These are phyloP conservation scores for Aphidius gifuensis DNA, from an alignment of 1,140 invertebrate genomes.

Conservation along the genomic window DNA sequence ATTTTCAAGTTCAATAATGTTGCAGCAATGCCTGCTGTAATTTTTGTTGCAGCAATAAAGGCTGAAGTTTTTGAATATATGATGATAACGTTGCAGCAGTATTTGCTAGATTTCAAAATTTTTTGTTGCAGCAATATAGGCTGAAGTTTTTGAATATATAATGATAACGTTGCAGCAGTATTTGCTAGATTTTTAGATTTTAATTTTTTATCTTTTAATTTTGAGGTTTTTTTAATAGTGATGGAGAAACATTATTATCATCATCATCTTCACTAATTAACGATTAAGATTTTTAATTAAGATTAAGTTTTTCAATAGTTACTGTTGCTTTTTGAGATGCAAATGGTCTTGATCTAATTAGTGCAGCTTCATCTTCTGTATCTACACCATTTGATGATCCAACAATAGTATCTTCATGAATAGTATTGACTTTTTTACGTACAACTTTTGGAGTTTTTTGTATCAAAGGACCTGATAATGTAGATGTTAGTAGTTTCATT, in stretches of 20 bases:
- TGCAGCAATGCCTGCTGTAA: no score
- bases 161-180: background rate
- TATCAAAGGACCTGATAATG: conserved; percentile 34
- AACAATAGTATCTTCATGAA: conserved; percentile 40
- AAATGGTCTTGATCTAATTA: conserved; percentile 27
- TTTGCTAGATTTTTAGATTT: no score
- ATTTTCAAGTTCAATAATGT: no score
- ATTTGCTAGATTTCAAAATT: no score
- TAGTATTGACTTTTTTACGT: conserved; percentile 42
- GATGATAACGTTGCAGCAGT: no score
- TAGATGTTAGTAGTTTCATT: conserved; percentile 29
- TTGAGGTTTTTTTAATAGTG: background rate
- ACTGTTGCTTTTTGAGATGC: conserved; percentile 39
- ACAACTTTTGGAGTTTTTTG: conserved; percentile 44
- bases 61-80: no score
- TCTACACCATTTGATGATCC: conserved; percentile 3
- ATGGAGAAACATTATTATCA: background rate
- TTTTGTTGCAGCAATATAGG: no score
- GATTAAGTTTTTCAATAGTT: conserved; percentile 42
- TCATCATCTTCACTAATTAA: no score
- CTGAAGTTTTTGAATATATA: no score
- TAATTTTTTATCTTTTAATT: background rate
- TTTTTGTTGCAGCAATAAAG: no score
- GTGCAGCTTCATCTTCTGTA: conserved; percentile 10
- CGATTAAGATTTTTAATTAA: conserved; percentile 30